A percentile compares a stretch with the other conserved stretches of the same genome.
Conservation (phyloP, 2,113 vertebrate genomes). For the Tragelaphus buxtoni region DNA sequence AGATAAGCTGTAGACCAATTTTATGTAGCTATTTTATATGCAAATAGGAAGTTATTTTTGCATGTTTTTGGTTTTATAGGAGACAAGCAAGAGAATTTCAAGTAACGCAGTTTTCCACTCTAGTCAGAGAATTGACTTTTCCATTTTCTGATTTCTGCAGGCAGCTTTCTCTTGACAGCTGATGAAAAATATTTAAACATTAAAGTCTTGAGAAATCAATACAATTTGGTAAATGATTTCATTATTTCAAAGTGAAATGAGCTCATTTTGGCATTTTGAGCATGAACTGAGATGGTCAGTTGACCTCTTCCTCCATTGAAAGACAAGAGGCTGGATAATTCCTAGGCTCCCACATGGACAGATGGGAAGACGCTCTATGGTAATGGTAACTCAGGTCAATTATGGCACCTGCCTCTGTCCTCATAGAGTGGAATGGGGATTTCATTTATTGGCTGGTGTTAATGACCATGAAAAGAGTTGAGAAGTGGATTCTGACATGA, state of each 20-base stretch:
- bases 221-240: conserved; percentile 19
- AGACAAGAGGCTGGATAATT: background rate
- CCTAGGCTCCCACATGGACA: background rate
- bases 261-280: background rate
- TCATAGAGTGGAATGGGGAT: background rate
- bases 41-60: conserved; percentile 75
- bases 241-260: conserved; percentile 16
- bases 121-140: conserved; percentile 51
- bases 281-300: background rate
- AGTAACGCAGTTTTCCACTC: conserved; percentile 50
- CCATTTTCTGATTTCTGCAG: conserved; percentile 60
- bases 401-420: background rate
- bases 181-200: conserved; percentile 34
- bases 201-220: conserved; percentile 25
- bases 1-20: conserved; percentile 74
- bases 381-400: background rate
- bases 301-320: background rate
- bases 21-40: conserved; percentile 77
- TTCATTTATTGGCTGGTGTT: background rate
- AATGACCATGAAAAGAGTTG: background rate
- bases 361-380: background rate
- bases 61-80: conserved; percentile 61
- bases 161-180: conserved; percentile 58
- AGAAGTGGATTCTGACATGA: background rate
- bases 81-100: conserved; percentile 73